A percentile compares a stretch with the other conserved stretches of the same genome.
These are phyloP conservation scores for Neosalanx taihuensis DNA, from an alignment of 2,797 vertebrate species.

Conservation along the genomic window DNA sequence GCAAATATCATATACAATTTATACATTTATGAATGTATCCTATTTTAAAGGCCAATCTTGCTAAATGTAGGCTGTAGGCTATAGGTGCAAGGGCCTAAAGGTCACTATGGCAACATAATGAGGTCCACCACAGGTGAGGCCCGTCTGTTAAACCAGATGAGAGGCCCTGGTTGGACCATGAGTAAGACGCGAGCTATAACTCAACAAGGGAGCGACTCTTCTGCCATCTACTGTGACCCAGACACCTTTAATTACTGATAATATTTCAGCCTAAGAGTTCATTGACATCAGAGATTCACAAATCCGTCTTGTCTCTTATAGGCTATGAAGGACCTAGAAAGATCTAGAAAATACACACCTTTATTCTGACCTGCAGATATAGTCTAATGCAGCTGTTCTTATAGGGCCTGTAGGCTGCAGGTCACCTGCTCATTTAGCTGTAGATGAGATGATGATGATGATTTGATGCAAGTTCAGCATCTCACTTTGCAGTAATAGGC, in stretches of 20 bases:
- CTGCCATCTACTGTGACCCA: slow-evolving; percentile 65
- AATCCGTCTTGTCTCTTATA: slow-evolving; percentile 54
- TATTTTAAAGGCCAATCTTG: no score
- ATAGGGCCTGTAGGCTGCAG: neutral
- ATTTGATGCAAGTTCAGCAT: neutral
- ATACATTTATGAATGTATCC: no score
- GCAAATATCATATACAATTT: neutral
- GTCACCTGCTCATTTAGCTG: neutral
- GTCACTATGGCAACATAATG: neutral
- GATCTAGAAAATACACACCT: slow-evolving; percentile 16
- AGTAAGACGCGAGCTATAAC: slow-evolving; percentile 64
- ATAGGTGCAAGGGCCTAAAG: neutral
- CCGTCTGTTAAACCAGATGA: slow-evolving; percentile 27
- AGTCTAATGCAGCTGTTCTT: neutral
- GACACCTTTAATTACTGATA: slow-evolving; percentile 74
- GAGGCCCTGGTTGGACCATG: slow-evolving; percentile 30
- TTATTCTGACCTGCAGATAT: neutral
- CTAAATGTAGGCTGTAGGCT: neutral
- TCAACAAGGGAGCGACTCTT: slow-evolving; percentile 67
- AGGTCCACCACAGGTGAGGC: neutral
- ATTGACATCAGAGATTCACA: slow-evolving; percentile 67
- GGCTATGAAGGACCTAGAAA: slow-evolving; percentile 6
- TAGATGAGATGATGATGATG: neutral
- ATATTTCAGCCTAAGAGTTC: slow-evolving; percentile 72
- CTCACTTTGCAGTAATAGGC: no score